phyloP scores from a whole-genome alignment of 2,888 invertebrate species.

The Tinea trinotella region DNA sequence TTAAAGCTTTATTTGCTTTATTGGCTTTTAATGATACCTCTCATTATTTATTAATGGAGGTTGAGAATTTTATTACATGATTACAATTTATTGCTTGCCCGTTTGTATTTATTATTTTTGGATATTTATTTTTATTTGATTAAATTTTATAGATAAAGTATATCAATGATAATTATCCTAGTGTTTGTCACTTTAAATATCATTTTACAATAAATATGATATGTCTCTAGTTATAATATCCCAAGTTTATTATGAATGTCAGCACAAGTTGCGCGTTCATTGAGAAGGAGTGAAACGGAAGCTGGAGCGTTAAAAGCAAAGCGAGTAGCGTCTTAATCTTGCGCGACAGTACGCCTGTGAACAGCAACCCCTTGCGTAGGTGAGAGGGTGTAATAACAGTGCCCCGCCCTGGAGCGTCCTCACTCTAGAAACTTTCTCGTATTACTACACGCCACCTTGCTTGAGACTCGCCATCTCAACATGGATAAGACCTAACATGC shows the following conservation, averaged over 20 bases:
- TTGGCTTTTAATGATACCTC: neutral
- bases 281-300: constrained; percentile 46
- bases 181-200: too few species aligned
- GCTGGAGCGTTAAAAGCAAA: constrained; percentile 55
- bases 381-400: constrained; percentile 70
- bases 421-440: constrained; percentile 24
- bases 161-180: too few species aligned
- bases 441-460: constrained; percentile 44
- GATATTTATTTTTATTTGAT: too few species aligned
- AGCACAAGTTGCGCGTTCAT: constrained; percentile 37
- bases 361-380: constrained; percentile 61
- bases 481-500: constrained; percentile 50
- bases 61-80: too few species aligned
- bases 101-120: too few species aligned
- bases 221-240: neutral
- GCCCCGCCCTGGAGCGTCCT: constrained; percentile 31
- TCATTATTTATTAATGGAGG: neutral
- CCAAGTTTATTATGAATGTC: constrained; percentile 28
- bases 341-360: constrained; percentile 54
- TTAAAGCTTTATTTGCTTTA: neutral
- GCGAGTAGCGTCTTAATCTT: constrained; percentile 62
- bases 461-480: constrained; percentile 50
- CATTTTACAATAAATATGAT: neutral
- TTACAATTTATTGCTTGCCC: too few species aligned
- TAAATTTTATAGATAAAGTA: too few species aligned